These are phyloP conservation scores for Halichondria panicea DNA, from an alignment of 37 sponge, comb jelly and placozoan genomes.

Conservation along the genomic window DNA sequence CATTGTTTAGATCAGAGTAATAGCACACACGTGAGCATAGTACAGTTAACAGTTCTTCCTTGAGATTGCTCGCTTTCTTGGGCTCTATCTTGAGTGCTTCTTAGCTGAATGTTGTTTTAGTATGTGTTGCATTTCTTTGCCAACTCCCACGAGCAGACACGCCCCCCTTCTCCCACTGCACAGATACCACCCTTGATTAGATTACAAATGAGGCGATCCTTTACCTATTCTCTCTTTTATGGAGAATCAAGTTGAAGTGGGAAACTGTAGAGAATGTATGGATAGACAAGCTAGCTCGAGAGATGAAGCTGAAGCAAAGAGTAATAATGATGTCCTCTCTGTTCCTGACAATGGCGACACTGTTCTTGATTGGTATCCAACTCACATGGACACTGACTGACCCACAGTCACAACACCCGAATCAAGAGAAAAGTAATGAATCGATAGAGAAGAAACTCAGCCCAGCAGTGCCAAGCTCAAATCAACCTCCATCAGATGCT, in stretches of 20 bases:
- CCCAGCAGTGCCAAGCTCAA: not conserved
- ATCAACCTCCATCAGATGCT: not conserved
- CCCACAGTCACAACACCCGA: not conserved
- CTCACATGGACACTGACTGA: not conserved
- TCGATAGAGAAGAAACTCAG: not conserved
- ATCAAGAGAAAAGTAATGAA: not conserved
- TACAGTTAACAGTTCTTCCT: no score
- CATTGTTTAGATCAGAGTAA: no score
- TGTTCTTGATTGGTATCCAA: slow-evolving; percentile 16
- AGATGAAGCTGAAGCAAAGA: slow-evolving; percentile 51
- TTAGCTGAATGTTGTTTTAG: no score
- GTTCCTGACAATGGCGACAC: slow-evolving; percentile 1
- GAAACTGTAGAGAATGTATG: not conserved
- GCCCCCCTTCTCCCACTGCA: no score
- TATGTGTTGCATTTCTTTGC: no score
- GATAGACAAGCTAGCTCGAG: not conserved
- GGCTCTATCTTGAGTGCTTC: no score
- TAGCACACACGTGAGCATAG: no score
- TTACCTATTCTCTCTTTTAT: no score
- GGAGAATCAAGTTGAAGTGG: not conserved
- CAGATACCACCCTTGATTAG: no score
- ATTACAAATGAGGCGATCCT: no score
- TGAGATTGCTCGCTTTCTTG: no score
- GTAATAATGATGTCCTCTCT: slow-evolving; percentile 3
- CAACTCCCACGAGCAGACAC: no score